A percentile compares a stretch with the other conserved stretches of the same genome.
Conservation (phyloP, 1,140 invertebrate genomes). For the Drosophila sulfurigaster region DNA sequence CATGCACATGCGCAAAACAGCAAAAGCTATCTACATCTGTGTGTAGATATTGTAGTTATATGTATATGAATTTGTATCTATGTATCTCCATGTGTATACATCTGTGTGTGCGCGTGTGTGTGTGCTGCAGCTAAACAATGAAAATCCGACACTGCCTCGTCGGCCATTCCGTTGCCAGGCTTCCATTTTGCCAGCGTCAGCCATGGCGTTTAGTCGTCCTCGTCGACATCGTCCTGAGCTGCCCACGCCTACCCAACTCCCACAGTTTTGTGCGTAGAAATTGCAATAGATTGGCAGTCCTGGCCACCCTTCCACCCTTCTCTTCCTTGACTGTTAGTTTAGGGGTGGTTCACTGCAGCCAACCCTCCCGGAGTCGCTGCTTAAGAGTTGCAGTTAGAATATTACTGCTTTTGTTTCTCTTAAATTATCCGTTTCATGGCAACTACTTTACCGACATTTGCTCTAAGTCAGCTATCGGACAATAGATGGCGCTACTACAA, state of each 20-base stretch:
- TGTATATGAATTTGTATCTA: conserved; percentile 48
- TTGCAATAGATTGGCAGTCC: conserved; percentile 60
- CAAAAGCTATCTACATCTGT: conserved; percentile 13
- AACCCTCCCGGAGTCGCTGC: conserved; percentile 25
- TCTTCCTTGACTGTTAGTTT: neutral
- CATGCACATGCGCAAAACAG: conserved; percentile 56
- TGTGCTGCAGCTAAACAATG: conserved; percentile 60
- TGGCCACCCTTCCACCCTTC: conserved; percentile 8
- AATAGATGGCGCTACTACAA: conserved; percentile 63
- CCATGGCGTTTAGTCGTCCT: conserved; percentile 74
- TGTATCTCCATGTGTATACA: conserved; percentile 13
- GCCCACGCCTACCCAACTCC: conserved; percentile 39
- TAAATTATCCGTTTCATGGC: conserved; percentile 63
- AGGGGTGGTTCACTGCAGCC: conserved; percentile 19
- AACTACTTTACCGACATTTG: conserved; percentile 61
- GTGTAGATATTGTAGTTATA: conserved; percentile 22
- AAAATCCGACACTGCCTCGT: conserved; percentile 44
- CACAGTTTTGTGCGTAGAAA: conserved; percentile 8
- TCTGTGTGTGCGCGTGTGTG: conserved; percentile 18
- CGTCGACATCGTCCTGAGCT: conserved; percentile 33
- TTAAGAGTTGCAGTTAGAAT: conserved; percentile 60
- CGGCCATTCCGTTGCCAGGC: conserved; percentile 57
- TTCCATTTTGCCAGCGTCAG: conserved; percentile 75
- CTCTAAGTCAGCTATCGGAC: conserved; percentile 40
- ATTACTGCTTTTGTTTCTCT: conserved; percentile 60